Conservation (phyloP, 2,113 vertebrate species). For the Spea multiplicata region DNA sequence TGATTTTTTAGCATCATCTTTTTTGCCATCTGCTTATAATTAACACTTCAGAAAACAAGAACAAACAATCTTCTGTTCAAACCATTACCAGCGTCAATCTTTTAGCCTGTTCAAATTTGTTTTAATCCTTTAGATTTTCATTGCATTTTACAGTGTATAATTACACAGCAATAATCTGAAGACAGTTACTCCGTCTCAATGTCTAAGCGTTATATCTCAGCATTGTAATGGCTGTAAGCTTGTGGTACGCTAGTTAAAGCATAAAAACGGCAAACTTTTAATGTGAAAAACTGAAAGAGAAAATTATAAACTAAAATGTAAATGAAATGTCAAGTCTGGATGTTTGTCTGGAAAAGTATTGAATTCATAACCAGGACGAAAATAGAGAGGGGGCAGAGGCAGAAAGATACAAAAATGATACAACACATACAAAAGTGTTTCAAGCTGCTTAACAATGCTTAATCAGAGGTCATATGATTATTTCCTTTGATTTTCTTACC, state of each 20-base stretch:
- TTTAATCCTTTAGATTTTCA: conserved; percentile 11
- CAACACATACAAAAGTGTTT: no score
- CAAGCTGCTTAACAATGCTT: no score
- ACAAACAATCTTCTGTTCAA: conserved; percentile 13
- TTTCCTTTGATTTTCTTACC: no score
- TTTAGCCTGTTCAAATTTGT: conserved; percentile 3
- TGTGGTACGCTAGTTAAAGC: neutral
- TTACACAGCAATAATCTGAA: neutral
- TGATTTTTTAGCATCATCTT: conserved; percentile 2
- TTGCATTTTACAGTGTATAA: conserved; percentile 6
- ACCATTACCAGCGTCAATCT: conserved; percentile 30
- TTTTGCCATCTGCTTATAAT: conserved; percentile 33
- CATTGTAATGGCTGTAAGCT: neutral
- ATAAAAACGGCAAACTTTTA: neutral
- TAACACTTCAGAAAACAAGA: conserved; percentile 23
- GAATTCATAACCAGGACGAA: no score
- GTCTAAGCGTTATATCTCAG: neutral
- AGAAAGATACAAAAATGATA: no score
- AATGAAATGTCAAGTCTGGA: no score
- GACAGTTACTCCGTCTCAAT: neutral
- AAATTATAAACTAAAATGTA: neutral
- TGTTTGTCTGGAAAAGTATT: no score
- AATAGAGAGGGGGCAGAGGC: no score
- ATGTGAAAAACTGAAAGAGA: neutral
- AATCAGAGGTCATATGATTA: no score